Evolutionary conservation across 2,797 vertebrate species (phyloP), one percentile per base, ranked within the genome.

Genomic region (Lycodopsis pacificus): DNA sequence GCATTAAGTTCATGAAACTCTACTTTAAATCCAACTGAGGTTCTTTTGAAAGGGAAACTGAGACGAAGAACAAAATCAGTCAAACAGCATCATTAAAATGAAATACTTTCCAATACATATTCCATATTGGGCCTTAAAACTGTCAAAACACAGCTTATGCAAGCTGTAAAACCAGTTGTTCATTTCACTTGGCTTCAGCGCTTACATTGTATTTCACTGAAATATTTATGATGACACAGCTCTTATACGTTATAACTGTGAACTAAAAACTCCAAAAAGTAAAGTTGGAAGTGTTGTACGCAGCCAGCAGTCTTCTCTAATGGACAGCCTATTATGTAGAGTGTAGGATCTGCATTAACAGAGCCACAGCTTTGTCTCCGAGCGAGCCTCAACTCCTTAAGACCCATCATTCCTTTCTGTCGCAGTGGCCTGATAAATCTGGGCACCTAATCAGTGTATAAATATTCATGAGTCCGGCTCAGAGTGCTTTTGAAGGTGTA

Each of bases 391-490:
- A 54, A 56, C 87, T 91, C 86, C 85, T 90, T 73, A 91, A 83
- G 83, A 86, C 87, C 86, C 89, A 89, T 93, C 93, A 89, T 73
- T 82, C 89, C 86, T 87, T 83, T 83, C 79, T 81, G 90, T 90
- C 76, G 72, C 81, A 82, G 90, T 80, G 81, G 89, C 73, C 87
- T 85, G 91, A 95, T 94, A 94, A 92, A 94, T 94, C 93, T 94
- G 76, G 73, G 85, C 80, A 77, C 88, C 91, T 96, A 95, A 95
- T 94, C 94, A 93, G 87, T 2, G 83, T 83, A 94, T 95, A 95
- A 95, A 95, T 96, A 95, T 95, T 93, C 93, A 95, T 93, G 90
- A 93, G 84, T 87, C 82, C 72, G 4, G 64, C 89, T 77, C 56
- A 10, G 83, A 90, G 82, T 85, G 89, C 91, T 88, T 88, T 86